Base-by-base conservation (phyloP, 2,888 invertebrate species). In the Ectemnius continuus region DNA sequence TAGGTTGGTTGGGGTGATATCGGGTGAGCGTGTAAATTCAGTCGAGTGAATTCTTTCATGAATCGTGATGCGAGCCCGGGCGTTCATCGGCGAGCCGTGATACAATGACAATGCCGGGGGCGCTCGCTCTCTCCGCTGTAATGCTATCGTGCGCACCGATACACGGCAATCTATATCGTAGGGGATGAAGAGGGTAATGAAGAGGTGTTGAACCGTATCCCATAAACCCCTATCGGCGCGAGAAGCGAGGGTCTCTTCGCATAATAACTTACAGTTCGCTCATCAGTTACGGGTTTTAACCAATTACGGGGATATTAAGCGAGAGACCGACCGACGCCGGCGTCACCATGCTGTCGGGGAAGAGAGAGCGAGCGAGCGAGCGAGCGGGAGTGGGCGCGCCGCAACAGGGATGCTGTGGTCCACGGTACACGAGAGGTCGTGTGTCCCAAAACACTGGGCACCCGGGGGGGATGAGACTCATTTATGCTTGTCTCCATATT, bases 271-370 rank as follows among this genome's bases (percentile, higher is more conserved):
- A 85, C 85, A 86, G 88, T 85, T 88, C 88, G 84, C 87, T 90
- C 88, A 88, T 90, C 89, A 87, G 87, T 90, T 87, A 90, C 90
- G 90, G 90, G 90, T 90, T 89, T 90, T 90, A 90, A 88, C 87
- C 90, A 90, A 90, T 90, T 88, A 89, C 84, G 83, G 75, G 82
- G 82, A 88, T 88, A 88, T 88, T 87, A 87, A 84, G 81, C 74
- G 84, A 74, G 74, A 71, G 70, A 73, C 68, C 63, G 62, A 57
- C 57, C 36, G 36, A 3, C 23, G 23, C 23, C 23, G n/a, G n/a
- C n/a, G n/a, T n/a, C n/a, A n/a, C n/a, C n/a, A n/a, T n/a, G n/a
- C n/a, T n/a, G n/a, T n/a, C n/a, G 61, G 70, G 77, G 63, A 67
- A 61, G 48, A n/a, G 28, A 28, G 62, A 13, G 36, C 67, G 57